Evolutionary conservation across 2,113 vertebrate genomes (phyloP).

Genomic region (Sarotherodon lohbergeri): DNA sequence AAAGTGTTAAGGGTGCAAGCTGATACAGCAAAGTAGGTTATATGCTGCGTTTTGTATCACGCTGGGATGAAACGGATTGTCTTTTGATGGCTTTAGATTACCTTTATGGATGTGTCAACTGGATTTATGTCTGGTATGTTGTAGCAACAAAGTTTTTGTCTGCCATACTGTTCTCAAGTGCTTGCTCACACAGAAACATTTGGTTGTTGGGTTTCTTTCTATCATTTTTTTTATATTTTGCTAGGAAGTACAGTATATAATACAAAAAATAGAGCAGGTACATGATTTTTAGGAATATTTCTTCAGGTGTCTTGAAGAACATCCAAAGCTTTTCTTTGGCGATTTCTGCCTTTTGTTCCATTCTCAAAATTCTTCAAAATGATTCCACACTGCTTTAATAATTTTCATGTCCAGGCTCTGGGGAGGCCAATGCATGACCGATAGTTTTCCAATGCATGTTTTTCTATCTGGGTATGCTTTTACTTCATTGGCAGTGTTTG

Average conservation of each 20-base stretch:
- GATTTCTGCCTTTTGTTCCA: rapidly evolving
- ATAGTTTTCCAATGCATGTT: not conserved
- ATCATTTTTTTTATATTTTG: not conserved
- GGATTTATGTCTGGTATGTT: not conserved
- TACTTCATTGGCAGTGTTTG: not conserved
- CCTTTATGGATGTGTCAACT: not conserved
- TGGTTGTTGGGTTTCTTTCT: not conserved
- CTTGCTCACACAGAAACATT: not conserved
- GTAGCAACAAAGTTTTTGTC: not conserved
- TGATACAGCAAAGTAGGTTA: conserved; percentile 17
- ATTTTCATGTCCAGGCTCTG: not conserved
- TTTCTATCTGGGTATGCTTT: not conserved
- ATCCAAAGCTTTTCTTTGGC: not conserved
- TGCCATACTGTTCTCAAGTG: not conserved
- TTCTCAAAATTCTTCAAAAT: not conserved
- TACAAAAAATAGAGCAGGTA: not conserved
- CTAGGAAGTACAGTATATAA: no score
- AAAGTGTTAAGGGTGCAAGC: conserved; percentile 25
- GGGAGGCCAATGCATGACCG: not conserved
- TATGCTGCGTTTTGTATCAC: not conserved
- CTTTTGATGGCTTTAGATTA: conserved; percentile 25
- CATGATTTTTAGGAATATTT: not conserved
- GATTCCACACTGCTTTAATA: not conserved
- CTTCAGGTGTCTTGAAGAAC: not conserved
- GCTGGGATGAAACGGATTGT: conserved; percentile 1